These are phyloP conservation scores for Coilia nasus DNA, from an alignment of 2,797 vertebrate genomes.

Conservation along the genomic window DNA sequence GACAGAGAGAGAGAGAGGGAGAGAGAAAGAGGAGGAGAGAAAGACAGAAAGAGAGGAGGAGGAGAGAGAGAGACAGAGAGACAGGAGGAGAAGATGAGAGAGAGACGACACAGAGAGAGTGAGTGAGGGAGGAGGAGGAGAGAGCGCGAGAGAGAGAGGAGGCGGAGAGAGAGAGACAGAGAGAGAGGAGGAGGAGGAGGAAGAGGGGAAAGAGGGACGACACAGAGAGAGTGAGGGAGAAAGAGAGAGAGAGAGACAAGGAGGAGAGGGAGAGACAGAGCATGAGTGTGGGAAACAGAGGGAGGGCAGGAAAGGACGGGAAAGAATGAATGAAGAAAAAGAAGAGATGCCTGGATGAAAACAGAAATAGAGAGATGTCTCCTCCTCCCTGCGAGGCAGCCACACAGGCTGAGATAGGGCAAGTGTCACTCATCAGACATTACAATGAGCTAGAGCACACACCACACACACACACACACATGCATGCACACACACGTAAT, in stretches of 20 bases:
- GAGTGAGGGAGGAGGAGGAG: slow-evolving; percentile 16
- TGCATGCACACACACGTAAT: neutral
- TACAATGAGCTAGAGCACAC: slow-evolving; percentile 12
- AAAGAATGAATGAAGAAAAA: neutral
- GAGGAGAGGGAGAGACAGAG: neutral
- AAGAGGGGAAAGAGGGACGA: neutral
- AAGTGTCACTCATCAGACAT: neutral
- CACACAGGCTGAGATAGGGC: slow-evolving; percentile 27
- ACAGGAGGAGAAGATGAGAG: neutral
- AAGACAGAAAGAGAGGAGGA: slow-evolving; percentile 12
- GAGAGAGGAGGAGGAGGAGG: neutral
- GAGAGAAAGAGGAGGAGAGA: neutral
- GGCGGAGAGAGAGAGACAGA: neutral
- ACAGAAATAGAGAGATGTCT: neutral
- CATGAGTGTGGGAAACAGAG: neutral
- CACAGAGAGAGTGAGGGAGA: slow-evolving; percentile 22
- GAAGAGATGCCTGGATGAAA: neutral
- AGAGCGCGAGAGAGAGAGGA: slow-evolving; percentile 21
- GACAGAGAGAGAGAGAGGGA: neutral
- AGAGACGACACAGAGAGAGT: neutral
- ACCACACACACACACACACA: neutral
- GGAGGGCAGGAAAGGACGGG: slow-evolving; percentile 22
- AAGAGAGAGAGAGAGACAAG: neutral
- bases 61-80: neutral
- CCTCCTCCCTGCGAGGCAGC: neutral